phyloP scores from a whole-genome alignment of 2,113 vertebrate species.

The Misgurnus mizolepis region DNA sequence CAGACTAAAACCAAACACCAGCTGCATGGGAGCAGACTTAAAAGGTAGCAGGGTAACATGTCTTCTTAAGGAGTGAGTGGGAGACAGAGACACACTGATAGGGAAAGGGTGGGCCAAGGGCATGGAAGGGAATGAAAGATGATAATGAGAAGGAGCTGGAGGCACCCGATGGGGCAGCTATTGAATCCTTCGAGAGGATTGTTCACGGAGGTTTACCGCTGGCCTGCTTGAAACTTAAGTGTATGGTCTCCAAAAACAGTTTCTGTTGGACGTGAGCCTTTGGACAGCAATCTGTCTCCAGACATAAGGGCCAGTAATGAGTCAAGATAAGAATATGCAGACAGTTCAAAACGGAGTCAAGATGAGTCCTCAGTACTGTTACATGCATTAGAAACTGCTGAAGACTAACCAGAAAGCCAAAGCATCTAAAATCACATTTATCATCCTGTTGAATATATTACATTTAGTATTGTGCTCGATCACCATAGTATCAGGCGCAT shows the following conservation, averaged over 20 bases:
- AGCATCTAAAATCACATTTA: not conserved
- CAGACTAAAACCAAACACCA: slow-evolving; percentile 56
- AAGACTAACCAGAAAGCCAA: no score
- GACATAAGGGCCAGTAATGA: slow-evolving; percentile 61
- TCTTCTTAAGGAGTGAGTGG: slow-evolving; percentile 11
- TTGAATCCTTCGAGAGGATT: slow-evolving; percentile 65
- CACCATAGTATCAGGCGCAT: no score
- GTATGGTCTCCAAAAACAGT: slow-evolving; percentile 61
- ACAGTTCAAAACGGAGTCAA: slow-evolving; percentile 53
- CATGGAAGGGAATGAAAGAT: slow-evolving; percentile 20
- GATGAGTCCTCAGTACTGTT: not conserved
- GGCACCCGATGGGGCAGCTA: slow-evolving; percentile 68
- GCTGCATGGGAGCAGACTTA: slow-evolving; percentile 38
- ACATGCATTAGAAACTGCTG: no score
- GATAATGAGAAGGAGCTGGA: not conserved
- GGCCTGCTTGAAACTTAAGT: slow-evolving; percentile 60
- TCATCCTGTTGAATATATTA: not conserved
- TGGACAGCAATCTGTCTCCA: slow-evolving; percentile 52
- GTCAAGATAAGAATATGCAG: slow-evolving; percentile 67
- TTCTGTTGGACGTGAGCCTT: slow-evolving; percentile 58
- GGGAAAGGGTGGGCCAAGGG: slow-evolving; percentile 57
- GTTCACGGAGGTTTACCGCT: slow-evolving; percentile 77
- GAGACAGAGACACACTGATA: slow-evolving; percentile 50
- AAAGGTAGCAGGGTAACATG: slow-evolving; percentile 57
- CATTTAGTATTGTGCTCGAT: no score